Evolutionary conservation across 2,113 vertebrate species (phyloP).

Genomic region (Axis porcinus): DNA sequence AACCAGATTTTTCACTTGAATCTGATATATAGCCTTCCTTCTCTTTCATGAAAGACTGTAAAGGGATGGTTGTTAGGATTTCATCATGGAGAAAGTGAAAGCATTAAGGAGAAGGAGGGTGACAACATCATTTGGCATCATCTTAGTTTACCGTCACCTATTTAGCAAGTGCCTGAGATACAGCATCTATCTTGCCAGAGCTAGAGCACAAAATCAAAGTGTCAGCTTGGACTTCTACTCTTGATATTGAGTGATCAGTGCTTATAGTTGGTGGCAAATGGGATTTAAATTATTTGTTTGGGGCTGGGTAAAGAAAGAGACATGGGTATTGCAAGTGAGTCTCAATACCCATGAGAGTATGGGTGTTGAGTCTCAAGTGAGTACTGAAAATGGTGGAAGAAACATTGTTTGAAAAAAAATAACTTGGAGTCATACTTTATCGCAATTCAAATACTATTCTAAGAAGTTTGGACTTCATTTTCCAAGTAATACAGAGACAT

Average conservation of each 20-base stretch:
- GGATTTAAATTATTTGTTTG: not conserved
- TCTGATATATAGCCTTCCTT: not conserved
- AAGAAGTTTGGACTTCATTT: not conserved
- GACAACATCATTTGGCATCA: not conserved
- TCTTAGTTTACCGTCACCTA: not conserved
- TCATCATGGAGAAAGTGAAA: not conserved
- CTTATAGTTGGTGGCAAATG: not conserved
- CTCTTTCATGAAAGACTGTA: not conserved
- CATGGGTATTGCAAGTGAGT: not conserved
- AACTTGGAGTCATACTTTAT: not conserved
- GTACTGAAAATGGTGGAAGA: not conserved
- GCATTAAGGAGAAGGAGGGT: not conserved
- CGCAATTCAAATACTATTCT: not conserved
- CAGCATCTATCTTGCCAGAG: not conserved
- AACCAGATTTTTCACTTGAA: not conserved
- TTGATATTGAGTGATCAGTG: not conserved
- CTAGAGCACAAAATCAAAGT: not conserved
- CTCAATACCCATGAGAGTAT: not conserved
- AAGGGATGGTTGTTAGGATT: not conserved
- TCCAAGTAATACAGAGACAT: not conserved
- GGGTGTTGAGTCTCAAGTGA: not conserved
- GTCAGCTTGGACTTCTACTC: not conserved
- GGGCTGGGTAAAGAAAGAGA: not conserved
- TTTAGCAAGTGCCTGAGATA: not conserved
- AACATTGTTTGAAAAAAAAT: not conserved